phyloP scores from a whole-genome alignment of 2,113 vertebrate genomes.

The Planiliza haematocheilus region DNA sequence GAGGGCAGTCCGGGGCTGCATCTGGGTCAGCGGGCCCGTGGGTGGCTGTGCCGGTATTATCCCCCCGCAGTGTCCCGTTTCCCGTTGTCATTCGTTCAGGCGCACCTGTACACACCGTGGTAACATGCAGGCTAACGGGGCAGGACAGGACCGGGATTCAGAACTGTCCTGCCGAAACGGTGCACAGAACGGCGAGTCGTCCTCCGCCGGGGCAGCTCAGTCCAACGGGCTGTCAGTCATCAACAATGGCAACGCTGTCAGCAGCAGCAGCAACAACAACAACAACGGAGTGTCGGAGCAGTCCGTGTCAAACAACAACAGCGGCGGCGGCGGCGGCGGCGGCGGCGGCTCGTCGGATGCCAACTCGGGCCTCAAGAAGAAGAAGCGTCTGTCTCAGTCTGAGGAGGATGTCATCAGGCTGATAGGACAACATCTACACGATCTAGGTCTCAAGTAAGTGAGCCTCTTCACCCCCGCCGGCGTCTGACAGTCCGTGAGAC shows the following conservation, averaged over 20 bases:
- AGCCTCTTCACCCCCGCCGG: neutral
- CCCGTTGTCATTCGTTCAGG: conserved; percentile 27
- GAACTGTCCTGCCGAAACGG: conserved; percentile 85
- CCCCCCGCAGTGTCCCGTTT: conserved; percentile 47
- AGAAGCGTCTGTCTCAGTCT: conserved; percentile 92
- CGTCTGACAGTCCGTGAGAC: too few relatives aligned
- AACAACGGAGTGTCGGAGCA: conserved; percentile 85
- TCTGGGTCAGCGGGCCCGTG: conserved; percentile 90
- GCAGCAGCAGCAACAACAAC: conserved; percentile 70
- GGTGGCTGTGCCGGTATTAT: conserved; percentile 58
- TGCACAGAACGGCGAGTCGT: conserved; percentile 91
- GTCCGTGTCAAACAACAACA: conserved; percentile 66
- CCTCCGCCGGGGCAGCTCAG: conserved; percentile 84
- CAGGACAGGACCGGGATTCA: conserved; percentile 84
- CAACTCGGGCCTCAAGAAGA: conserved; percentile 88
- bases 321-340: conserved; percentile 53
- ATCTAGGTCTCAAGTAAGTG: conserved; percentile 96
- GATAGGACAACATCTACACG: conserved; percentile 96
- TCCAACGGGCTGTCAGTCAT: conserved; percentile 88
- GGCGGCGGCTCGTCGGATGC: conserved; percentile 69
- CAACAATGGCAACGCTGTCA: conserved; percentile 84
- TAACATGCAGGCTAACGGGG: conserved; percentile 94
- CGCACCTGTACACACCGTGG: conserved; percentile 61
- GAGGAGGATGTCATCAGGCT: conserved; percentile 96
- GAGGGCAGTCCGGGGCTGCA: conserved; percentile 89